Evolutionary conservation across 2,797 vertebrate species (phyloP).

Genomic region (Streptopelia turtur): DNA sequence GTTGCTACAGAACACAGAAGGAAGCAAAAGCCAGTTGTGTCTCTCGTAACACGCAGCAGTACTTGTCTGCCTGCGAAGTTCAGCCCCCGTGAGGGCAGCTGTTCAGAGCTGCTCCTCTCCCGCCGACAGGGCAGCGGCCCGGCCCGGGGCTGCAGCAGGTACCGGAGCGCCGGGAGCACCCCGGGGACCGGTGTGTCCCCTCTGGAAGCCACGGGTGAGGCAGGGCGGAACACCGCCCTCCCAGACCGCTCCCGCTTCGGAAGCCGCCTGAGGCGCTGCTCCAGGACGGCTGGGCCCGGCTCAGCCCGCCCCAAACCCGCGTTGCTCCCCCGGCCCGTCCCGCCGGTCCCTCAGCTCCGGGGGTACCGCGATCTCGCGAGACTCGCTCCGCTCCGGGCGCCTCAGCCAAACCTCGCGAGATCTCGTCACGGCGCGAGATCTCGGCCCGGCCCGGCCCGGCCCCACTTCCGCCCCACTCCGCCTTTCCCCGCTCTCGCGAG

Average conservation of each 20-base stretch:
- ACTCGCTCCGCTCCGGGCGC: accelerated
- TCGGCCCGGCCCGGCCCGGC: accelerated
- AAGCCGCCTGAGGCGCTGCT: not conserved
- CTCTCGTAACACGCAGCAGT: accelerated
- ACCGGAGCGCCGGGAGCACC: not conserved
- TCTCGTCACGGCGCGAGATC: not conserved
- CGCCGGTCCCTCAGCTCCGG: too few relatives aligned
- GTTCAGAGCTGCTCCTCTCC: not conserved
- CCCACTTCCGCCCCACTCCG: accelerated
- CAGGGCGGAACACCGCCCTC: accelerated
- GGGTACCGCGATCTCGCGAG: not conserved
- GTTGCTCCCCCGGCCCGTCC: too few relatives aligned
- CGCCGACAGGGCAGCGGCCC: too few relatives aligned
- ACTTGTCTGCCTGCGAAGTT: not conserved
- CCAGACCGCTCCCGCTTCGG: accelerated
- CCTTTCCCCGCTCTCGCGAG: slow-evolving; percentile 26
- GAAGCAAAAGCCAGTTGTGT: accelerated
- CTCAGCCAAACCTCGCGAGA: not conserved
- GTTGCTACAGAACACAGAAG: accelerated
- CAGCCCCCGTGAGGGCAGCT: not conserved
- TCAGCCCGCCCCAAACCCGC: too few relatives aligned
- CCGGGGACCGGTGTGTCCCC: accelerated
- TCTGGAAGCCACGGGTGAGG: accelerated
- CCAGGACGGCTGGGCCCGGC: too few relatives aligned
- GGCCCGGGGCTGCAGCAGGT: not conserved